Percentiles rank a stretch among this genome's conserved stretches.
These are phyloP conservation scores for Autographa pulchrina DNA, from an alignment of 2,888 invertebrate species.

Conservation along the genomic window DNA sequence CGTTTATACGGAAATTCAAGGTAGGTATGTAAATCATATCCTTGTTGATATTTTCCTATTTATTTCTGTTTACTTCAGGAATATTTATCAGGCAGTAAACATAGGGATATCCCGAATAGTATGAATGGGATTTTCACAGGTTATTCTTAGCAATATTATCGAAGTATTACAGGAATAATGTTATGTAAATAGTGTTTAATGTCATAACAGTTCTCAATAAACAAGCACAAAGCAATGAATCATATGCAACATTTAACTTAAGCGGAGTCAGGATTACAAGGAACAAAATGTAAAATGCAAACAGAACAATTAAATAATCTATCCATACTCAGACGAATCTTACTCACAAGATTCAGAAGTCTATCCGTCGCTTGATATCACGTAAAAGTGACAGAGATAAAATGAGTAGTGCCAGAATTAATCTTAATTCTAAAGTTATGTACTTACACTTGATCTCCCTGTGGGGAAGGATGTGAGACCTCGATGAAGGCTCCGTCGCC, in stretches of 20 bases:
- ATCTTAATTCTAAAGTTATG: neutral
- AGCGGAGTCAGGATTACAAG: neutral
- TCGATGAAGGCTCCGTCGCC: conserved; percentile 97
- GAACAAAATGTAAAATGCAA: neutral
- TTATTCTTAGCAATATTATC: conserved; percentile 28
- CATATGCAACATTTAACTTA: conserved; percentile 9
- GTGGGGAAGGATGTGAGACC: conserved; percentile 95
- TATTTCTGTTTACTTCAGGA: neutral
- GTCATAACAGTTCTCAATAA: conserved; percentile 43
- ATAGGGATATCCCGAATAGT: conserved; percentile 25
- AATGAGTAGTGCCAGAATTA: too few species aligned
- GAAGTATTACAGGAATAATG: conserved; percentile 27
- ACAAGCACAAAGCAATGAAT: conserved; percentile 20
- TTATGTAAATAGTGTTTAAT: conserved; percentile 29
- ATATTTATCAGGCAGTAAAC: conserved; percentile 31
- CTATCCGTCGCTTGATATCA: too few species aligned
- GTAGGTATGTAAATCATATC: neutral
- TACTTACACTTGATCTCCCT: conserved; percentile 80
- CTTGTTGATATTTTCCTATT: neutral
- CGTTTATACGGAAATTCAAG: neutral
- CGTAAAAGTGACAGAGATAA: too few species aligned
- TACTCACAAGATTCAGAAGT: too few species aligned
- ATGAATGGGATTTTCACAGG: conserved; percentile 37
- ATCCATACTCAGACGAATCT: too few species aligned
- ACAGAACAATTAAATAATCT: neutral